Percentiles rank a stretch among this genome's conserved stretches.
Evolutionary conservation across 2,113 vertebrate genomes (phyloP).

Genomic region (Vidua macroura): DNA sequence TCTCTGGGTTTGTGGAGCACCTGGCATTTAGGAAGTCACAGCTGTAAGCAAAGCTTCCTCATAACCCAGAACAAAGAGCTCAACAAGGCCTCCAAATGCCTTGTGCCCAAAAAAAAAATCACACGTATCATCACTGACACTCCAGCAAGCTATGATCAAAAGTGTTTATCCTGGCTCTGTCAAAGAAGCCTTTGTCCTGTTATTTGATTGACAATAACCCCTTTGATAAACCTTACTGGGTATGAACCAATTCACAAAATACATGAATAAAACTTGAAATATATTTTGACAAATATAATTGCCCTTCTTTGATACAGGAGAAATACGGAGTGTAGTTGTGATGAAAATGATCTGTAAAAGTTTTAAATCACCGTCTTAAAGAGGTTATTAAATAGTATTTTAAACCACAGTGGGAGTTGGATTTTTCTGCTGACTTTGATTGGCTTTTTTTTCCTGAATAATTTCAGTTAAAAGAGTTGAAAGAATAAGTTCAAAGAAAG

Average conservation of each 20-base stretch:
- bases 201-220: background rate
- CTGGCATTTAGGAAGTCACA: background rate
- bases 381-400: conserved; percentile 33
- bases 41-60: background rate
- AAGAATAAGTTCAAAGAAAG: conserved; percentile 30
- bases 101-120: background rate
- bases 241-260: background rate
- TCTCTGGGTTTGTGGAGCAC: background rate
- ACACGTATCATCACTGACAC: background rate
- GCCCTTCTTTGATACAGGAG: background rate
- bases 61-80: background rate
- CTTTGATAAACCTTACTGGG: background rate
- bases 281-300: background rate
- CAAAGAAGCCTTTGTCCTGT: background rate
- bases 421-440: conserved; percentile 17
- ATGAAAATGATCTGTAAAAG: background rate
- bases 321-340: background rate
- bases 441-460: background rate
- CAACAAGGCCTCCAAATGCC: background rate
- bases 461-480: conserved; percentile 26
- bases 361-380: background rate
- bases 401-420: background rate
- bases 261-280: background rate
- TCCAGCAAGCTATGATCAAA: background rate
- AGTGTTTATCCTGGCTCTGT: background rate